phyloP scores from a whole-genome alignment of 2,113 vertebrate species.

The Chionodraco myersi region DNA sequence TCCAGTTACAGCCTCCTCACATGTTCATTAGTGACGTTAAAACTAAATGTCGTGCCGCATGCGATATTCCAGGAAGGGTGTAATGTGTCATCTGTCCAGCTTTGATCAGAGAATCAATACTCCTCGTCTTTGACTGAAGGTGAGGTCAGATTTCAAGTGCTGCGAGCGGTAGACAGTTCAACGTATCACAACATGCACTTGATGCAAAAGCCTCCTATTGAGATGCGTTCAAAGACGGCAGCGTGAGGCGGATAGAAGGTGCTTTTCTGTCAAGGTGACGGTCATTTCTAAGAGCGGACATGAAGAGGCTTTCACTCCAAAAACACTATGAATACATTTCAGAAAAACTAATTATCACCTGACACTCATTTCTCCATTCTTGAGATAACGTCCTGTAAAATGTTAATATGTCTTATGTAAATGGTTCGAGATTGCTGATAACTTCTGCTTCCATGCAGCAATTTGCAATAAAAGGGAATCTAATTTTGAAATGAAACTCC shows the following conservation, averaged over 20 bases:
- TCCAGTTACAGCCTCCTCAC: not conserved
- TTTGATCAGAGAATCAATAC: constrained; percentile 66
- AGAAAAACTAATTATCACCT: constrained; percentile 66
- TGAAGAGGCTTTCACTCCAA: constrained; percentile 38
- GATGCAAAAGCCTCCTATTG: constrained; percentile 45
- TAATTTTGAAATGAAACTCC: constrained; percentile 38
- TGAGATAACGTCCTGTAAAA: constrained; percentile 30
- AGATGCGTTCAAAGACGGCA: constrained; percentile 23
- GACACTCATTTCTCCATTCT: constrained; percentile 41
- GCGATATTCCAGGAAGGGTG: constrained; percentile 59
- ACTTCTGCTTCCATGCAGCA: constrained; percentile 11
- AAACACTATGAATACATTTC: constrained; percentile 55
- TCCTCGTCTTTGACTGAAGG: constrained; percentile 79
- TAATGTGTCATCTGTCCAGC: constrained; percentile 46
- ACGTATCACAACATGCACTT: constrained; percentile 56
- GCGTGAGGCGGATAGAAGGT: not conserved
- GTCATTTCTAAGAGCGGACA: constrained; percentile 19
- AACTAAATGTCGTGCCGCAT: constrained; percentile 9
- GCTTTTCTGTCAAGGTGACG: constrained; percentile 50
- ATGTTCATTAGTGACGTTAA: constrained; percentile 45
- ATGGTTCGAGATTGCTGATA: constrained; percentile 34
- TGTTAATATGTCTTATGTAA: constrained; percentile 46
- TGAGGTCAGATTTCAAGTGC: constrained; percentile 61
- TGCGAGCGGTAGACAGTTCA: constrained; percentile 21
- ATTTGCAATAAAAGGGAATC: constrained; percentile 23